Evolutionary conservation across 2,113 vertebrate species (phyloP).

Genomic region (Otocyon megalotis): DNA sequence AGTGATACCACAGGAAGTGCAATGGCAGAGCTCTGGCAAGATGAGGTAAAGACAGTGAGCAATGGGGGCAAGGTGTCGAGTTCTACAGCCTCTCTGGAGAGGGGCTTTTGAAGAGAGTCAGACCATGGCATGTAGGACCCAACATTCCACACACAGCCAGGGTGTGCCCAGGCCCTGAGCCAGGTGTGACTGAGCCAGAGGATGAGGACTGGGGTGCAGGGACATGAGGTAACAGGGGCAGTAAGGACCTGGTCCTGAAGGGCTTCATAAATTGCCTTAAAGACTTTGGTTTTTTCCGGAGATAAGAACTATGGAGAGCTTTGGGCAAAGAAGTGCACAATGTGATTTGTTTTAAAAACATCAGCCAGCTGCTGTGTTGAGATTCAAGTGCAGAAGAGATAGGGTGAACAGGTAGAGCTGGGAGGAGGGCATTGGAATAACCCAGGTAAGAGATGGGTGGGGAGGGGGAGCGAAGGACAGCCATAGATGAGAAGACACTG

Average conservation of each 20-base stretch:
- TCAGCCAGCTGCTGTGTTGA: neutral
- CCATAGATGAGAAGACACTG: neutral
- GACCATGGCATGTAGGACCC: neutral
- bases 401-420: neutral
- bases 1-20: neutral
- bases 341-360: neutral
- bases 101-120: neutral
- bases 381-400: neutral
- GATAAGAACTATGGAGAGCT: neutral
- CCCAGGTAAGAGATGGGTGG: neutral
- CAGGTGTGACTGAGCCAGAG: neutral
- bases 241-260: neutral
- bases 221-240: neutral
- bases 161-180: neutral
- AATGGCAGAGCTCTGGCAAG: neutral
- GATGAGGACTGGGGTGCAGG: neutral
- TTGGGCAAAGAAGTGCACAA: neutral
- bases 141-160: neutral
- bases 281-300: neutral
- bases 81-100: neutral
- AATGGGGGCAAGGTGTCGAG: neutral
- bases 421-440: neutral
- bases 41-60: accelerated
- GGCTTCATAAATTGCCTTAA: neutral
- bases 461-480: accelerated